phyloP scores from a whole-genome alignment of 2,888 invertebrate species.

The Thecocarcelia acutangulata region DNA sequence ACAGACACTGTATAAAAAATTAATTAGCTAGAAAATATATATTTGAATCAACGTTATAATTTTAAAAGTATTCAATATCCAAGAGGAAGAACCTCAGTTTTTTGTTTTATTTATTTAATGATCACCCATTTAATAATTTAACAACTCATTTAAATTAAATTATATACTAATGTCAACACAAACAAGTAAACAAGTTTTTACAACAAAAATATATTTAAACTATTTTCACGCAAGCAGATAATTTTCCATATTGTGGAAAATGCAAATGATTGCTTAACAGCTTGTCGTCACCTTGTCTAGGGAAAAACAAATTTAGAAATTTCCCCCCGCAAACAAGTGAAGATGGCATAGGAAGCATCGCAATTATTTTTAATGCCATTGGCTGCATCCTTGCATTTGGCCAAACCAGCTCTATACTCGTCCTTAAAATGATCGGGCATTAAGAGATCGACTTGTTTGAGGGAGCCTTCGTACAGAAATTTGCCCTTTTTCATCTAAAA shows the following conservation, averaged over 20 bases:
- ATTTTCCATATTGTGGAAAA: too few species aligned
- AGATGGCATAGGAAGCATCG: slow-evolving; percentile 76
- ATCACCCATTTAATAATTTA: neutral
- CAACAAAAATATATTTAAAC: neutral
- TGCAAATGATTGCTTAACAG: too few species aligned
- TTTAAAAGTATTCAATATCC: too few species aligned
- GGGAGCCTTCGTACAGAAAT: slow-evolving; percentile 76
- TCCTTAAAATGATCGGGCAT: slow-evolving; percentile 78
- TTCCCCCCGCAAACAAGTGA: slow-evolving; percentile 75
- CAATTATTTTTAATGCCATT: slow-evolving; percentile 79
- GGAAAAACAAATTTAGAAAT: slow-evolving; percentile 78
- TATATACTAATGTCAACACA: neutral
- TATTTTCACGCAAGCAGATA: too few species aligned
- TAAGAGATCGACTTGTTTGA: slow-evolving; percentile 80
- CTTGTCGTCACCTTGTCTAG: slow-evolving; percentile 52
- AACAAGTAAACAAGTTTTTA: neutral
- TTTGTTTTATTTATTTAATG: neutral
- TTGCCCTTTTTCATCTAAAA: slow-evolving; percentile 80
- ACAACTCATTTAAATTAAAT: neutral
- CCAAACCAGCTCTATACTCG: slow-evolving; percentile 75
- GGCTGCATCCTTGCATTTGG: slow-evolving; percentile 76
- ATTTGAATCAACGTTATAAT: too few species aligned
- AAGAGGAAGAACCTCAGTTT: too few species aligned
- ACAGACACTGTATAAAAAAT: too few species aligned
- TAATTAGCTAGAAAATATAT: too few species aligned